phyloP scores from a whole-genome alignment of 2,888 invertebrate species.

The Cyrtodaria siliqua region DNA sequence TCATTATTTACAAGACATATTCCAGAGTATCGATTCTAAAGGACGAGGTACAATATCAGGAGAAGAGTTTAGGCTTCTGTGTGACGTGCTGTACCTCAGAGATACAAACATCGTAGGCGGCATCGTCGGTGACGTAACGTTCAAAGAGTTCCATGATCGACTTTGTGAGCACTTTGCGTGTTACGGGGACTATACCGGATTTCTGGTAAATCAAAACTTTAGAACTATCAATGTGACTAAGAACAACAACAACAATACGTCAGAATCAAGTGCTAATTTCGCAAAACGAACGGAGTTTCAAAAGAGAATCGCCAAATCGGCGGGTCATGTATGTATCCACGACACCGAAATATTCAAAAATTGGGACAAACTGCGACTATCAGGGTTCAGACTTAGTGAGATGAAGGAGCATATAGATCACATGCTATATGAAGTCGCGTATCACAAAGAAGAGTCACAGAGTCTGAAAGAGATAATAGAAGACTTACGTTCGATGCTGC shows the following conservation, averaged over 20 bases:
- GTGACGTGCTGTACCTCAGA: constrained; percentile 51
- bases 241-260: constrained; percentile 28
- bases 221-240: constrained; percentile 49
- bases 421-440: constrained; percentile 59
- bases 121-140: constrained; percentile 33
- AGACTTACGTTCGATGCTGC: constrained; percentile 55
- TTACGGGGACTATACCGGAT: constrained; percentile 61
- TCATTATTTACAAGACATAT: constrained; percentile 63
- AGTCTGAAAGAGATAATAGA: constrained; percentile 62
- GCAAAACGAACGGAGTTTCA: constrained; percentile 57
- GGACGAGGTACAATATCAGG: constrained; percentile 44
- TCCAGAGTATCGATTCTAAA: constrained; percentile 59
- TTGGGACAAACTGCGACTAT: constrained; percentile 62
- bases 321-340: constrained; percentile 55
- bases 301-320: constrained; percentile 46
- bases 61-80: constrained; percentile 54
- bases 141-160: constrained; percentile 56
- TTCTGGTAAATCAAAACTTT: constrained; percentile 61
- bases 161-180: constrained; percentile 64
- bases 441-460: constrained; percentile 61
- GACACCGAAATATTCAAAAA: constrained; percentile 60
- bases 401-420: constrained; percentile 60
- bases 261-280: constrained; percentile 12
- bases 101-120: constrained; percentile 26
- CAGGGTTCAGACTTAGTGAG: constrained; percentile 62